Base-by-base conservation (phyloP, 2,113 vertebrate species). In the Anoplopoma fimbria region DNA sequence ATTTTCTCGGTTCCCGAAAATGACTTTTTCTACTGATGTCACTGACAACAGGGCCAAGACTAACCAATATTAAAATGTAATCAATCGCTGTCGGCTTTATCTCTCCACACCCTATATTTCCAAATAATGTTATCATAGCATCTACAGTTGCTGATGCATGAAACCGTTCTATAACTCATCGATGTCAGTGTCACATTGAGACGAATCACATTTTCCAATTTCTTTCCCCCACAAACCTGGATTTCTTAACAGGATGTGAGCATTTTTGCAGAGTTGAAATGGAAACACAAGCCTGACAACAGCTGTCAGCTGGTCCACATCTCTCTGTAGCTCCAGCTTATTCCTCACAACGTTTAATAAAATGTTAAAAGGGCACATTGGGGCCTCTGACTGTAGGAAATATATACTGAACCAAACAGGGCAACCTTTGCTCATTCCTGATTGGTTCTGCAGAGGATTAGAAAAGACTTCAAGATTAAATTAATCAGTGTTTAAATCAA, bases 191-290 rank as follows among this genome's bases (percentile, higher is more conserved):
- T 60, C 60, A 49, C 29, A 4, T 3, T n/a, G 4, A 25, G 1
- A 36, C 2, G 7, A 81, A 75, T 81, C 77, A 51, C 5, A 33
- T 45, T 70, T n/a, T 57, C 58, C 81, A 25, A 29, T 15, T 21
- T 49, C 53, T n/a, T 9, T 15, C 6, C 0, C 13, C 33, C 27
- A 27, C 27, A 60, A 67, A 72, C 13, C n/a, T 67, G 25, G 13
- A 4, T 53, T 65, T 63, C 81, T 83, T 31, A 42, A 75, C 75
- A 85, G 86, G 82, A 85, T 84, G 55, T 82, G 64, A 82, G 78
- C 9, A 34, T 61, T 65, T 67, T n/a, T 60, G 36, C 53, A 76
- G 27, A 0, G 38, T n/a, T 71, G 64, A 63, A 53, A 81, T 45
- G n/a, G 45, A 77, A 81, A 78, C 47, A 51, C 1, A 9, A 62